Conservation (phyloP, 2,888 invertebrate genomes). For the Lapara coniferarum region DNA sequence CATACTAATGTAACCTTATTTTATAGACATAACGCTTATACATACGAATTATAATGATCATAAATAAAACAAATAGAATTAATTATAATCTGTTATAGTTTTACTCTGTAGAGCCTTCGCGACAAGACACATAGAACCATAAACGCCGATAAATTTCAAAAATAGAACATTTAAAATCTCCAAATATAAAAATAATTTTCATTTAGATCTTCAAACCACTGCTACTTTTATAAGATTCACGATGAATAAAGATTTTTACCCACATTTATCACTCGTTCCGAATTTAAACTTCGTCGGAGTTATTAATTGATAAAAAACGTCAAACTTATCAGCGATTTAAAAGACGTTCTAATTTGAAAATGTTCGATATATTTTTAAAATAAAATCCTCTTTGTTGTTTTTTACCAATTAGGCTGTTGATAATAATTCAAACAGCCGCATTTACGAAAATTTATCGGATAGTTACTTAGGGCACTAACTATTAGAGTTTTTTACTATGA, state of each 20-base stretch:
- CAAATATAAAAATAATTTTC: no score
- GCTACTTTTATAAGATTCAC: background rate
- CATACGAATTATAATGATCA: no score
- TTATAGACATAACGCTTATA: no score
- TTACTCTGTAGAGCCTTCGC: no score
- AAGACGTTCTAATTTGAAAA: conserved; percentile 26
- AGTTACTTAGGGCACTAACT: no score
- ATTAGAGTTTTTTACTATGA: no score
- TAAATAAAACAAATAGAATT: no score
- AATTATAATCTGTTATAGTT: no score
- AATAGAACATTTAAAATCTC: no score
- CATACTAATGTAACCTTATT: no score
- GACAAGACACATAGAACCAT: no score
- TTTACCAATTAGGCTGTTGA: background rate
- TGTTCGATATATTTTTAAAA: conserved; percentile 37
- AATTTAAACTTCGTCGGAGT: conserved; percentile 17
- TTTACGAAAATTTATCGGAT: background rate
- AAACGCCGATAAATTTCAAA: no score
- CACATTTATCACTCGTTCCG: conserved; percentile 14
- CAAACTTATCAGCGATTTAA: conserved; percentile 10
- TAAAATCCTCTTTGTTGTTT: background rate
- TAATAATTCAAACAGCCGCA: background rate
- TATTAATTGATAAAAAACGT: conserved; percentile 14
- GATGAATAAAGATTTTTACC: conserved; percentile 9
- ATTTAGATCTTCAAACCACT: background rate